phyloP scores from a whole-genome alignment of 2,797 vertebrate genomes.

The Takifugu ocellatus region DNA sequence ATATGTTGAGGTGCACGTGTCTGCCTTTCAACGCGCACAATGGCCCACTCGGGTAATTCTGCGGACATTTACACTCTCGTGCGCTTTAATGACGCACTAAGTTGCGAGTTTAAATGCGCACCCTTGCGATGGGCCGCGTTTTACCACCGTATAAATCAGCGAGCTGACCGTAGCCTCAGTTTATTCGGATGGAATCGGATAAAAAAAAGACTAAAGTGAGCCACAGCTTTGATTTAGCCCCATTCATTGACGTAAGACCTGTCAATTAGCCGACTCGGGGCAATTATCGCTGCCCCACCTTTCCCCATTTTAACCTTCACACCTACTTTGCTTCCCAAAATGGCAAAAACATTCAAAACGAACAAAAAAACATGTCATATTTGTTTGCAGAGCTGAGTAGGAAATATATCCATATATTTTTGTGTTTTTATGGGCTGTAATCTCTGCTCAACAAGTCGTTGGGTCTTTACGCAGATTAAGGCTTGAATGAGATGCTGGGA shows the following conservation, averaged over 20 bases:
- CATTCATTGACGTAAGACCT: constrained; percentile 57
- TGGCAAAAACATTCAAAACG: neutral
- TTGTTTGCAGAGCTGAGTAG: constrained; percentile 34
- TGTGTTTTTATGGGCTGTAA: constrained; percentile 47
- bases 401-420: constrained; percentile 1
- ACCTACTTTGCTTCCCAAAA: neutral
- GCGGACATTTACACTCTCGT: constrained; percentile 37
- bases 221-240: constrained; percentile 70
- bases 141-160: neutral
- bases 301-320: neutral
- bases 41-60: constrained; percentile 47
- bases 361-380: neutral
- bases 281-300: constrained; percentile 48
- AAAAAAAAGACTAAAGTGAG: constrained; percentile 26
- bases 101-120: neutral
- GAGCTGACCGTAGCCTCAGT: too few relatives aligned
- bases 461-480: constrained; percentile 64
- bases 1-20: constrained; percentile 67
- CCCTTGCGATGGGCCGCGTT: neutral
- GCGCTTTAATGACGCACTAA: constrained; percentile 31
- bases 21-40: constrained; percentile 67
- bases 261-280: constrained; percentile 52
- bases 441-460: constrained; percentile 55
- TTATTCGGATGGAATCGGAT: too few relatives aligned
- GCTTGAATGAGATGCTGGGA: constrained; percentile 56